Conservation (phyloP, 2,113 vertebrate genomes). For the Pongo pygmaeus region DNA sequence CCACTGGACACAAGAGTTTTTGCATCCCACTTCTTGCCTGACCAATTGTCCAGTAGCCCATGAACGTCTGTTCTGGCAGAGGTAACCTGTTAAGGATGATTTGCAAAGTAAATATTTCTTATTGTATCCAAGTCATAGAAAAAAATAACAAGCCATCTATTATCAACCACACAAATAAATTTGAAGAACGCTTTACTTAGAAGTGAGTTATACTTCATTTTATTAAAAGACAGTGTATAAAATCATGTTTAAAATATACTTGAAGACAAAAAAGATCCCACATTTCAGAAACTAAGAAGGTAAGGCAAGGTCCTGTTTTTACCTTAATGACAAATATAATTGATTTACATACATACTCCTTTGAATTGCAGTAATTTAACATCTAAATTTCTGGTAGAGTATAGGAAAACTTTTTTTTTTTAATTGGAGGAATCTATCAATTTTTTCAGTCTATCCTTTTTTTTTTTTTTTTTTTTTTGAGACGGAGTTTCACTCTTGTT, state of each 20-base stretch:
- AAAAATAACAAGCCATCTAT: not conserved
- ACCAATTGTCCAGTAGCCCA: conserved; percentile 92
- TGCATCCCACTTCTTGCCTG: conserved; percentile 83
- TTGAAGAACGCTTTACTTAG: conserved; percentile 2
- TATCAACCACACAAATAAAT: not conserved
- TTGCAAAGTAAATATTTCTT: conserved; percentile 67
- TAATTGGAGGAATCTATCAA: not conserved
- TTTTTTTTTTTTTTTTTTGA: not conserved
- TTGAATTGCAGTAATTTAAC: not conserved
- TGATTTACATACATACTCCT: not conserved
- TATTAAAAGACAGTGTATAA: not conserved
- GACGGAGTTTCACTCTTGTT: too few relatives aligned
- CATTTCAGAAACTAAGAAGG: conserved; percentile 33
- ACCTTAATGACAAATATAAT: conserved; percentile 4
- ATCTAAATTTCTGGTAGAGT: not conserved
- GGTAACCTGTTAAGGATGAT: conserved; percentile 88
- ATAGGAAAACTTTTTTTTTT: not conserved
- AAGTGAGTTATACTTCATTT: not conserved
- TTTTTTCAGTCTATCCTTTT: not conserved
- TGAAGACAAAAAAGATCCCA: not conserved
- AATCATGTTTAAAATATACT: not conserved
- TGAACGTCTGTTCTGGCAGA: conserved; percentile 90
- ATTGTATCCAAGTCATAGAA: not conserved
- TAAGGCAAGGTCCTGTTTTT: not conserved
- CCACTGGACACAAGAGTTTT: conserved; percentile 92